Evolutionary conservation across 2,113 vertebrate genomes (phyloP).

Genomic region (Progne subis): DNA sequence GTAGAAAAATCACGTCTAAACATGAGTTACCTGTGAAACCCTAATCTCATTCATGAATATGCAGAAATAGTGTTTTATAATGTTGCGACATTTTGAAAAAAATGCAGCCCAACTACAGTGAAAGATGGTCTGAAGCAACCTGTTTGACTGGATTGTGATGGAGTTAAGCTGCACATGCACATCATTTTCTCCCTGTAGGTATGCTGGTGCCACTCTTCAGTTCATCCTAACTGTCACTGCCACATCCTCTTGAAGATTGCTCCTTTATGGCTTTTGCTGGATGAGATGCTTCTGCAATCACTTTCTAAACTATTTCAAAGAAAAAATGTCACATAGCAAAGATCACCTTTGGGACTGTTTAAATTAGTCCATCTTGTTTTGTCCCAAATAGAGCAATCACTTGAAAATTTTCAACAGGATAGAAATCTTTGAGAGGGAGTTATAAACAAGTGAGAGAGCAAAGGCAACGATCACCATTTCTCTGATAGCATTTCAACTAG

Average conservation of each 20-base stretch:
- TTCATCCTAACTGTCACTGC: not conserved
- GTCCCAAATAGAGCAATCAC: not conserved
- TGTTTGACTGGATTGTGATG: not conserved
- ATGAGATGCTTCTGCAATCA: not conserved
- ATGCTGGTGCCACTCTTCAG: not conserved
- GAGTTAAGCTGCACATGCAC: not conserved
- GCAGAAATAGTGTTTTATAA: not conserved
- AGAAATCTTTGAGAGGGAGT: not conserved
- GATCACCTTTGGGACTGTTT: not conserved
- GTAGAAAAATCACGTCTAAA: not conserved
- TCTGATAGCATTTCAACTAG: not conserved
- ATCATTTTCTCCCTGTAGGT: not conserved
- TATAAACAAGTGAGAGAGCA: not conserved
- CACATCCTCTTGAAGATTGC: not conserved
- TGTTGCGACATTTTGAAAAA: not conserved
- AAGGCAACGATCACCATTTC: not conserved
- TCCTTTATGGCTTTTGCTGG: not conserved
- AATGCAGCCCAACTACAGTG: not conserved
- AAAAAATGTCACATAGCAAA: not conserved
- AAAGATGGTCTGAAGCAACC: not conserved
- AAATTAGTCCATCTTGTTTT: not conserved
- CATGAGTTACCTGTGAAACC: not conserved
- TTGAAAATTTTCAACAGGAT: not conserved
- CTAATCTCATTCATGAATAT: not conserved
- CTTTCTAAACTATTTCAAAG: not conserved